Evolutionary conservation across 2,113 vertebrate genomes (phyloP).

Genomic region (Rutilus rutilus): DNA sequence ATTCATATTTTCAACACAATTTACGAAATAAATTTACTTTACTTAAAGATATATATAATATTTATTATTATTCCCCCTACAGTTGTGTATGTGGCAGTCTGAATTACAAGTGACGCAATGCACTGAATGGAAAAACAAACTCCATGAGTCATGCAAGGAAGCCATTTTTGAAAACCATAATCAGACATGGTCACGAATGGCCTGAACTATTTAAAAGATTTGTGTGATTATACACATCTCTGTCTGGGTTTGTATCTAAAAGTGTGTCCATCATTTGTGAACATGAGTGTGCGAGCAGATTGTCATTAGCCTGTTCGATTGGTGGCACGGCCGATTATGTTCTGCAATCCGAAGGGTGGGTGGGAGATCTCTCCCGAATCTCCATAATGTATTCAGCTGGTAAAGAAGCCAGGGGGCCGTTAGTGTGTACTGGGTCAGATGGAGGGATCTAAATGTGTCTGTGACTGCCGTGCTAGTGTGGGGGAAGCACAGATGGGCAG

Average conservation of each 20-base stretch:
- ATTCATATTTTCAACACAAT: not conserved
- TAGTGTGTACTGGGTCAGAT: slow-evolving; percentile 60
- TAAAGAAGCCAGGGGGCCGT: slow-evolving; percentile 28
- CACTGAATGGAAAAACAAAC: slow-evolving; percentile 22
- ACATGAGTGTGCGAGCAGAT: slow-evolving; percentile 16
- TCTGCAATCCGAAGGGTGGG: not conserved
- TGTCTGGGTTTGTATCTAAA: slow-evolving; percentile 4
- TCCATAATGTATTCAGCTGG: slow-evolving; percentile 33
- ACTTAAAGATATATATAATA: no score
- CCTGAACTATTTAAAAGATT: not conserved
- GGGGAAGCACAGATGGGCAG: slow-evolving; percentile 70
- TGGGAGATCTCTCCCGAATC: slow-evolving; percentile 26
- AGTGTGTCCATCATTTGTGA: slow-evolving; percentile 14
- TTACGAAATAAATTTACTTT: no score
- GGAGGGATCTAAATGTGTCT: slow-evolving; percentile 60
- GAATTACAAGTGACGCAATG: slow-evolving; percentile 13
- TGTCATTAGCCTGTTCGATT: slow-evolving; percentile 34
- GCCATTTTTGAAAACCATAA: slow-evolving; percentile 19
- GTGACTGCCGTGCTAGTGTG: slow-evolving; percentile 61
- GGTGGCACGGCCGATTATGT: not conserved
- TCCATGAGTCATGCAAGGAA: slow-evolving; percentile 6
- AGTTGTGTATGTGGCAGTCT: not conserved
- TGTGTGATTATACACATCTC: not conserved
- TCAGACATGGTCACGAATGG: not conserved
- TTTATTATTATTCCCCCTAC: not conserved